A percentile compares a stretch with the other conserved stretches of the same genome.
Conservation (phyloP, 92 coral and sea anemone genomes). For the Ricordea florida region DNA sequence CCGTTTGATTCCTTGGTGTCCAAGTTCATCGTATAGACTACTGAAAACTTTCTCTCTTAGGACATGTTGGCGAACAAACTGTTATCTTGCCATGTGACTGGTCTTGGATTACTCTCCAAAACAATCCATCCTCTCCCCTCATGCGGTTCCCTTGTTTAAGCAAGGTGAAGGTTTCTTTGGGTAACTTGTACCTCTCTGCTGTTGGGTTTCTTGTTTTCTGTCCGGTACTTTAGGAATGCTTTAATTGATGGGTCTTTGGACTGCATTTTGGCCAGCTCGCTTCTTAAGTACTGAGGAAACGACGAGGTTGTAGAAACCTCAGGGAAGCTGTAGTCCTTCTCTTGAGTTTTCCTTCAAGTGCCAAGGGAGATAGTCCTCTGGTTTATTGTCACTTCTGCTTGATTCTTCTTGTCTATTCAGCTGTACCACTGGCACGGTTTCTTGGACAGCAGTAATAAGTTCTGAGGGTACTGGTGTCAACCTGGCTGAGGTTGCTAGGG, state of each 20-base stretch:
- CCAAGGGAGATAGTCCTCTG: no score
- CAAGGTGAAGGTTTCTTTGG: slow-evolving; percentile 5
- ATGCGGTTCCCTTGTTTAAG: slow-evolving; percentile 36
- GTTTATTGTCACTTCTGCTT: no score
- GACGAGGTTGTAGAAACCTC: slow-evolving; percentile 2
- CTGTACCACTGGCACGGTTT: no score
- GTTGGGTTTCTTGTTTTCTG: neutral
- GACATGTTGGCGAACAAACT: neutral
- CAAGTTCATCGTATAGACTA: slow-evolving; percentile 42
- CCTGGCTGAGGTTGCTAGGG: slow-evolving; percentile 24
- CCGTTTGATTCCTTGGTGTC: slow-evolving; percentile 39
- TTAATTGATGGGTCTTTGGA: slow-evolving; percentile 26
- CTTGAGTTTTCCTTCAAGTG: no score
- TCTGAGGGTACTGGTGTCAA: no score
- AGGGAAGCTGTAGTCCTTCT: neutral
- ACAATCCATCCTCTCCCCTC: slow-evolving; percentile 4
- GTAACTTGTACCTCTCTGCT: slow-evolving; percentile 10
- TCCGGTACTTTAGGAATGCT: slow-evolving; percentile 5
- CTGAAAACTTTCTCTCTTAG: slow-evolving; percentile 5
- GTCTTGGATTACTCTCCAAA: slow-evolving; percentile 16
- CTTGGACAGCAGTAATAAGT: no score
- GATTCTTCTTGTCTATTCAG: no score
- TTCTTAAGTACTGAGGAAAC: slow-evolving; percentile 6
- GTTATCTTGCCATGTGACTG: slow-evolving; percentile 15
- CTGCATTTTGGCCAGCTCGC: slow-evolving; percentile 16